A percentile compares a stretch with the other conserved stretches of the same genome.
These are phyloP conservation scores for Pangasius krempfi DNA, from an alignment of 2,797 vertebrate species.

Conservation along the genomic window DNA sequence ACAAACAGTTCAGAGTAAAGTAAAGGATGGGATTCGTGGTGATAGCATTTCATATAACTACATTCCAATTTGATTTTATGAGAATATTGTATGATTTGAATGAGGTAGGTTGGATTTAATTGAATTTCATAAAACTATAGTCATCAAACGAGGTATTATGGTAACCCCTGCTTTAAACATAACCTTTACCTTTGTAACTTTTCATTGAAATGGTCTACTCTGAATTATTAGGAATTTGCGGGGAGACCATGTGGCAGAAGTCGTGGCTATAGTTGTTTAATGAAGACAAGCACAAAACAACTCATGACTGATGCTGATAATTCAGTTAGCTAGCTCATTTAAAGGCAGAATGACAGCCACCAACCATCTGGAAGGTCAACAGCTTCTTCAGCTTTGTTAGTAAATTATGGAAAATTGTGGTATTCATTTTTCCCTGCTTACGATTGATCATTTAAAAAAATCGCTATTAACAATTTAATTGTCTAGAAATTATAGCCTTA, in stretches of 20 bases:
- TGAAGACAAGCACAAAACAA: not conserved
- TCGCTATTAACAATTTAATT: not conserved
- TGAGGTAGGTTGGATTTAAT: not conserved
- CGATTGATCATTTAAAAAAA: not conserved
- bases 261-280: not conserved
- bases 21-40: not conserved
- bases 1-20: not conserved
- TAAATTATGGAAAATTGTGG: not conserved
- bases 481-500: not conserved
- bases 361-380: not conserved
- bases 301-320: not conserved
- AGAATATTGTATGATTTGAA: not conserved
- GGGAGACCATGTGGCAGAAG: not conserved
- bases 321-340: not conserved
- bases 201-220: not conserved
- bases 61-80: not conserved
- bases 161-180: not conserved
- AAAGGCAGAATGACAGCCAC: not conserved
- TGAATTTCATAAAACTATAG: not conserved
- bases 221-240: not conserved
- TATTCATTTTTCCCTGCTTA: not conserved
- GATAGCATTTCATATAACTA: not conserved
- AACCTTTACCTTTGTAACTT: not conserved
- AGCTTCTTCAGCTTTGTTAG: not conserved
- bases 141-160: not conserved